Conservation (phyloP, 2,888 invertebrate species). For the Drosophila flavopinicola region DNA sequence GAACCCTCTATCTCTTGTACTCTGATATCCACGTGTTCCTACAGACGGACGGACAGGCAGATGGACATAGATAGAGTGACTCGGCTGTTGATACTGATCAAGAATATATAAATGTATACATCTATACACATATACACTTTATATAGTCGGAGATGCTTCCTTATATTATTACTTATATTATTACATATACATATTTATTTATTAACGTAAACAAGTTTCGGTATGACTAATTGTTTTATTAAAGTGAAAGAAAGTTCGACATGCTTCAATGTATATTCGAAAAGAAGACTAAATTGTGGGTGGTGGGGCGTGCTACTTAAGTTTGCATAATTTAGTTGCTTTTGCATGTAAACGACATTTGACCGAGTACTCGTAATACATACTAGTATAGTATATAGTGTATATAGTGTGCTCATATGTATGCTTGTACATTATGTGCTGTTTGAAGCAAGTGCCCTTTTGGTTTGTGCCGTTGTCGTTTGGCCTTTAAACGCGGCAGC, state of each 20-base stretch:
- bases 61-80: too few species aligned
- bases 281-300: conserved; percentile 17
- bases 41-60: too few species aligned
- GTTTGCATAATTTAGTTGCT: conserved; percentile 11
- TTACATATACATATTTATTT: neutral
- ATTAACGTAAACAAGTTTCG: too few species aligned
- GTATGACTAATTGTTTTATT: too few species aligned
- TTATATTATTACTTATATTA: too few species aligned
- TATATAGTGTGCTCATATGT: neutral
- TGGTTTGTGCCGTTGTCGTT: conserved; percentile 34
- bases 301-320: conserved; percentile 1
- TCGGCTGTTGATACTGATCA: too few species aligned
- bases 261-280: conserved; percentile 18
- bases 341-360: neutral
- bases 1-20: too few species aligned
- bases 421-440: neutral
- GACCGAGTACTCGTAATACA: neutral
- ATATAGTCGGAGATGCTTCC: too few species aligned
- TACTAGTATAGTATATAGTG: neutral
- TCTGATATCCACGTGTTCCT: too few species aligned
- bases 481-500: conserved; percentile 55
- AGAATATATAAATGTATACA: too few species aligned
- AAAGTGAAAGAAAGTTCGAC: conserved; percentile 23
- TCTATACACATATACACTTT: too few species aligned
- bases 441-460: neutral